These are phyloP conservation scores for Melospiza georgiana DNA, from an alignment of 2,113 vertebrate genomes.

Conservation along the genomic window DNA sequence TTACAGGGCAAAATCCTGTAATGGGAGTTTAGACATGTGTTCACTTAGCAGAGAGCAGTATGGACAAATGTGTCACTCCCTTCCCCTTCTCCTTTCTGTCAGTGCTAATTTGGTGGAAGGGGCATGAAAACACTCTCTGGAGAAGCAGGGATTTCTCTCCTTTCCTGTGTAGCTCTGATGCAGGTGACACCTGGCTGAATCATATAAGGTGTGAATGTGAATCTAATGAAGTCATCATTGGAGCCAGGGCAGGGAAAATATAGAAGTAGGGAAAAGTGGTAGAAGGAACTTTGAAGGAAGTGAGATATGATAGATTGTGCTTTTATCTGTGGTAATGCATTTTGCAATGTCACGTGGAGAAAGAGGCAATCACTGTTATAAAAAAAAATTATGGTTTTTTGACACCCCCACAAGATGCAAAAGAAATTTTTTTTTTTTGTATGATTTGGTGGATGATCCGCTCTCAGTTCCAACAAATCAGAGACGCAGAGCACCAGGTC, in stretches of 20 bases:
- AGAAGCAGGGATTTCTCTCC: neutral
- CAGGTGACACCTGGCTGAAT: slow-evolving; percentile 37
- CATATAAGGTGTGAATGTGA: neutral
- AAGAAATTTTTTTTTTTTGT: neutral
- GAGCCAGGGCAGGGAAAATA: neutral
- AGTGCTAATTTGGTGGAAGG: neutral
- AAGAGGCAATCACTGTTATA: neutral
- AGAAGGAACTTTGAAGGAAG: neutral
- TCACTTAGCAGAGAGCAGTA: neutral
- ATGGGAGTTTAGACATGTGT: neutral
- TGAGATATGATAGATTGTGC: neutral
- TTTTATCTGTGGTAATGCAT: neutral
- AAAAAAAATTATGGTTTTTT: neutral
- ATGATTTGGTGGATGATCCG: neutral
- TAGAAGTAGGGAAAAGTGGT: neutral
- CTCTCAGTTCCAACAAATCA: neutral
- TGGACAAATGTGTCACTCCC: neutral
- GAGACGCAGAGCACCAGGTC: neutral
- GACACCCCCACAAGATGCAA: neutral
- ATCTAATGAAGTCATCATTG: slow-evolving; percentile 1
- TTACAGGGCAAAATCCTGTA: neutral
- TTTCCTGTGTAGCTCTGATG: neutral
- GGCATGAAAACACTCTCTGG: neutral
- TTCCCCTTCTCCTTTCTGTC: neutral
- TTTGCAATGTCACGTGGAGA: neutral